Conservation (phyloP, 2,888 invertebrate species). For the Mesorhabditis belari region DNA sequence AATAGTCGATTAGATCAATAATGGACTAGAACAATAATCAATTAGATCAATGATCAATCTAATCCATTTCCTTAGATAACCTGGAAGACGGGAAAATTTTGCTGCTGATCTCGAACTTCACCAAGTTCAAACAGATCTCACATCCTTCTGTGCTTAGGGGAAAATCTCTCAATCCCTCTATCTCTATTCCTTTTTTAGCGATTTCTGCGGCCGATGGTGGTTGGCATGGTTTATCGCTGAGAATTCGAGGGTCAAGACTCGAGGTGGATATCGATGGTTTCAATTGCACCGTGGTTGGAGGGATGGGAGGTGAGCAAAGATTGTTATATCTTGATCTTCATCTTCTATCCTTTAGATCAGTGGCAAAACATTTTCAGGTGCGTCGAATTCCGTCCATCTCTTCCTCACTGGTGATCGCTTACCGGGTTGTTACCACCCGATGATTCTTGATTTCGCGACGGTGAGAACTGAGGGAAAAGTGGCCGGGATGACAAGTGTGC, state of each 20-base stretch:
- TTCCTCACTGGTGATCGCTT: constrained; percentile 36
- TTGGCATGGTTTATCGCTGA: constrained; percentile 46
- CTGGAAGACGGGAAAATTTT: constrained; percentile 24
- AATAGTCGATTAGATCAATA: too few species aligned
- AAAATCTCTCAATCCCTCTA: not conserved
- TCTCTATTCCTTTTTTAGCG: constrained; percentile 7
- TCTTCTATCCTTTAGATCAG: too few species aligned
- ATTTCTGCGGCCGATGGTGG: constrained; percentile 36
- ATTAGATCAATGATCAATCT: not conserved
- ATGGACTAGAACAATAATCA: too few species aligned
- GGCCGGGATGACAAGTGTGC: constrained; percentile 26
- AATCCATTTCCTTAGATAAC: not conserved
- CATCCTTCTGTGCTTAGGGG: constrained; percentile 23
- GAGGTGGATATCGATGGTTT: constrained; percentile 48
- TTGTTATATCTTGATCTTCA: not conserved
- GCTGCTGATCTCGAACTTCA: constrained; percentile 31
- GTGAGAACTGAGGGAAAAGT: constrained; percentile 32
- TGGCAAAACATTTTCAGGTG: constrained; percentile 13
- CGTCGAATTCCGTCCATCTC: constrained; percentile 28
- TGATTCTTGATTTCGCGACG: constrained; percentile 41
- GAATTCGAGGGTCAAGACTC: constrained; percentile 43
- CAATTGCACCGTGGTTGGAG: constrained; percentile 46
- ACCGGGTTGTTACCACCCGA: constrained; percentile 43
- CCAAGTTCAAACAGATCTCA: constrained; percentile 38
- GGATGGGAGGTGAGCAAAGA: constrained; percentile 29